Conservation (phyloP, 2,888 invertebrate species). For the Agrypnus murinus region DNA sequence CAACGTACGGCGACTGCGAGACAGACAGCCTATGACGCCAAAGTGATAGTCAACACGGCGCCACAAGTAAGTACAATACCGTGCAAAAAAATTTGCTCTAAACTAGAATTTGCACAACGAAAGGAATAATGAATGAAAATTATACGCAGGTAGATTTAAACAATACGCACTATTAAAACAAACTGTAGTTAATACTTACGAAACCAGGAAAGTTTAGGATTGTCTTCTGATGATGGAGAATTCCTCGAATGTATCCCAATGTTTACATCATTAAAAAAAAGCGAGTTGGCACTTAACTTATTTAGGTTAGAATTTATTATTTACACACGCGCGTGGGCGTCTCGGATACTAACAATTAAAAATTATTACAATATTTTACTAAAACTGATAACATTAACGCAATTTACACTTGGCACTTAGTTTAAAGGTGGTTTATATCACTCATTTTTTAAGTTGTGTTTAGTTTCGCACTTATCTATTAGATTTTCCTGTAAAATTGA, state of each 20-base stretch:
- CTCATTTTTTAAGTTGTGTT: conserved; percentile 58
- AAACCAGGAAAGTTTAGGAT: conserved; percentile 32
- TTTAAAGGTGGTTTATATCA: conserved; percentile 58
- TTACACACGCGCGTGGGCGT: conserved; percentile 45
- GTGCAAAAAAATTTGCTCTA: conserved; percentile 67
- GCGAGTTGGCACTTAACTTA: conserved; percentile 52
- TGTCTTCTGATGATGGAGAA: conserved; percentile 32
- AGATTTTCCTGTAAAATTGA: conserved; percentile 59
- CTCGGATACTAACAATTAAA: conserved; percentile 39
- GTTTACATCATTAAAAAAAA: conserved; percentile 54
- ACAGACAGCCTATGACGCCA: conserved; percentile 72
- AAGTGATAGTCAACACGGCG: conserved; percentile 71
- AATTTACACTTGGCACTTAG: conserved; percentile 60
- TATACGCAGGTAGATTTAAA: neutral
- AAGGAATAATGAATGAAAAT: conserved; percentile 35
- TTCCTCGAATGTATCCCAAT: conserved; percentile 46
- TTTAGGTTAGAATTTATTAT: conserved; percentile 51
- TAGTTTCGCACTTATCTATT: conserved; percentile 62
- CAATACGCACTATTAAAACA: no score
- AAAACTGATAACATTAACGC: conserved; percentile 41
- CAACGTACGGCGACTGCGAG: conserved; percentile 66
- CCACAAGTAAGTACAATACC: conserved; percentile 71
- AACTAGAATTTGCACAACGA: conserved; percentile 45
- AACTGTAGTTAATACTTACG: conserved; percentile 40
- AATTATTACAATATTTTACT: conserved; percentile 39